phyloP scores from a whole-genome alignment of 2,888 invertebrate species.

The Hybos culiciformis region DNA sequence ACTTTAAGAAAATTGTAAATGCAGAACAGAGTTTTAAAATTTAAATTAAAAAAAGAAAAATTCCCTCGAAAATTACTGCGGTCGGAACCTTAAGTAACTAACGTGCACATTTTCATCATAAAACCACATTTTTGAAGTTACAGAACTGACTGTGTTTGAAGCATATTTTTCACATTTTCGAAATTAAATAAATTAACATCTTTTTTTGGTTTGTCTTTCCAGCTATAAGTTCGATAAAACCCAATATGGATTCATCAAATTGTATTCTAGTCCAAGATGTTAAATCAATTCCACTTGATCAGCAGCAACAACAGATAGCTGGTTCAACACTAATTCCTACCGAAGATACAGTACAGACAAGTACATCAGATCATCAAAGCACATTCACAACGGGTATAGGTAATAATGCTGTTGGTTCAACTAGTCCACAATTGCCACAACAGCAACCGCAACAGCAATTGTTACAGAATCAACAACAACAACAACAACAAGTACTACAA shows the following conservation, averaged over 20 bases:
- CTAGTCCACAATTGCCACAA: conserved; percentile 17
- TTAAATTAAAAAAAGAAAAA: background rate
- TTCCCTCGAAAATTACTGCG: background rate
- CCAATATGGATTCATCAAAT: conserved; percentile 74
- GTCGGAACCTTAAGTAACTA: too few species aligned
- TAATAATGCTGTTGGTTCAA: conserved; percentile 6
- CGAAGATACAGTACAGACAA: conserved; percentile 59
- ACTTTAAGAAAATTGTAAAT: too few species aligned
- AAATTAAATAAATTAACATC: conserved; percentile 4
- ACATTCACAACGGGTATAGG: conserved; percentile 35
- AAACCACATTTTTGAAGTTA: too few species aligned
- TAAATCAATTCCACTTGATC: conserved; percentile 69
- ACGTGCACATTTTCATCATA: too few species aligned
- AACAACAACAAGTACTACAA: conserved; percentile 41
- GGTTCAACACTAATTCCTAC: conserved; percentile 53
- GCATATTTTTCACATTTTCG: conserved; percentile 1
- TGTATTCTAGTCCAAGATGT: conserved; percentile 75
- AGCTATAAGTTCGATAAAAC: conserved; percentile 85
- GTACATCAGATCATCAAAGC: conserved; percentile 50
- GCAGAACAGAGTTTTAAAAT: too few species aligned
- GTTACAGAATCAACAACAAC: conserved; percentile 6
- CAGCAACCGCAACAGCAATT: conserved; percentile 22
- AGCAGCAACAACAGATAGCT: conserved; percentile 61
- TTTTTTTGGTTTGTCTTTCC: conserved; percentile 36
- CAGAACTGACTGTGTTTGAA: too few species aligned